phyloP scores from a whole-genome alignment of 2,888 invertebrate genomes.

The Patella pellucida region DNA sequence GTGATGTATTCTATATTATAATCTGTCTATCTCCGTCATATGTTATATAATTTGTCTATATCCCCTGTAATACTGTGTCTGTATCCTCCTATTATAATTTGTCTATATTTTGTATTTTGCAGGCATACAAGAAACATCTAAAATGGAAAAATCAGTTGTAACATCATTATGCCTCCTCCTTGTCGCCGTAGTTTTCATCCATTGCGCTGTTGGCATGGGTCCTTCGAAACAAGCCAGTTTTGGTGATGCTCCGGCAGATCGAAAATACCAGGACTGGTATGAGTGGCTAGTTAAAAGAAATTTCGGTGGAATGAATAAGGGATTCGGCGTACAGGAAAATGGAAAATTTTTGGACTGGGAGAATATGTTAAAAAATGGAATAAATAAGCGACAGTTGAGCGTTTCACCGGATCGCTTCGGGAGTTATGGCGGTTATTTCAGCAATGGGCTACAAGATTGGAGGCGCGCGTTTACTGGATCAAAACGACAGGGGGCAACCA shows the following conservation, averaged over 20 bases:
- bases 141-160: neutral
- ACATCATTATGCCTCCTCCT: neutral
- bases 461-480: conserved; percentile 31
- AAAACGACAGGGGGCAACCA: conserved; percentile 8
- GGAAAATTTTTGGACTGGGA: conserved; percentile 20
- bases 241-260: conserved; percentile 3
- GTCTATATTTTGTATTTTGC: too few species aligned
- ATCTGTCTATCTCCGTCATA: too few species aligned
- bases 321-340: conserved; percentile 4
- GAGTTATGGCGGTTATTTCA: conserved; percentile 30
- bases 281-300: conserved; percentile 22
- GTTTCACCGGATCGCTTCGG: conserved; percentile 23
- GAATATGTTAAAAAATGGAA: neutral
- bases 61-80: too few species aligned
- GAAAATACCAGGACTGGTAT: conserved; percentile 18
- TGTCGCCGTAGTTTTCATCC: conserved; percentile 1
- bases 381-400: conserved; percentile 16
- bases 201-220: conserved; percentile 18
- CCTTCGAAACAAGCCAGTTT: conserved; percentile 4
- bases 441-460: conserved; percentile 42
- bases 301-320: conserved; percentile 9
- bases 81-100: too few species aligned
- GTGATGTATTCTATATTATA: too few species aligned
- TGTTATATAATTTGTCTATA: too few species aligned
- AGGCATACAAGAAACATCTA: too few species aligned